A percentile compares a stretch with the other conserved stretches of the same genome.
These are phyloP conservation scores for Andrena hattorfiana DNA, from an alignment of 2,888 invertebrate species.

Conservation along the genomic window DNA sequence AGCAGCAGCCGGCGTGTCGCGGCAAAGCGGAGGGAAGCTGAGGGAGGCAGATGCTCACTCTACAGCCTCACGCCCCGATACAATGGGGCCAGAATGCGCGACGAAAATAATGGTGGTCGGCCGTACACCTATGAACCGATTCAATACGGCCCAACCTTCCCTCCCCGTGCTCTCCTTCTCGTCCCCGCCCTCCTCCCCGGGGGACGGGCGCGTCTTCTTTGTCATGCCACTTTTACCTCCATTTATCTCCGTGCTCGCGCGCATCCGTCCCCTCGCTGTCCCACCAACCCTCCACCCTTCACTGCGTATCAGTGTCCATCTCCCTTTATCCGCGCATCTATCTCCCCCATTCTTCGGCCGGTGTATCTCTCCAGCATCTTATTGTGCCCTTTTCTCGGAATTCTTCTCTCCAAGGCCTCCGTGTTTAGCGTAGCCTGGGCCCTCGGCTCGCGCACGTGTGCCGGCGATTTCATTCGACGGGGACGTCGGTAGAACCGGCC, in stretches of 20 bases:
- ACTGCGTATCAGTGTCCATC: slow-evolving; percentile 50
- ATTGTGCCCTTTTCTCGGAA: slow-evolving; percentile 48
- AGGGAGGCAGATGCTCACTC: slow-evolving; percentile 78
- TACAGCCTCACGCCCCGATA: slow-evolving; percentile 78
- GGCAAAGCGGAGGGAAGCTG: slow-evolving; percentile 27
- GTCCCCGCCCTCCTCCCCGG: slow-evolving; percentile 26
- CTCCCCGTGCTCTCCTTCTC: slow-evolving; percentile 22
- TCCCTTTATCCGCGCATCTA: slow-evolving; percentile 60
- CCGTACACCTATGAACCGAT: slow-evolving; percentile 76
- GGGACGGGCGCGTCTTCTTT: slow-evolving; percentile 56
- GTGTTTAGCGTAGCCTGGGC: slow-evolving; percentile 24
- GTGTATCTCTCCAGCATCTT: slow-evolving; percentile 45
- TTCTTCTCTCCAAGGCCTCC: slow-evolving; percentile 14
- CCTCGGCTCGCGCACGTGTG: not conserved
- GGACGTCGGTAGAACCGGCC: slow-evolving; percentile 1
- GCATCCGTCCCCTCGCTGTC: slow-evolving; percentile 47
- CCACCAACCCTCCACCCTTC: slow-evolving; percentile 31
- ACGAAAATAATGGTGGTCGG: slow-evolving; percentile 72
- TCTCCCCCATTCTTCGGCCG: slow-evolving; percentile 30
- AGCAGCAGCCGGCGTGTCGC: slow-evolving; percentile 24
- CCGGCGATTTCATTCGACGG: slow-evolving; percentile 10
- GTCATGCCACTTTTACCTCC: slow-evolving; percentile 58
- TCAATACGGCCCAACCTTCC: slow-evolving; percentile 69
- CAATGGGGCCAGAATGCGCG: slow-evolving; percentile 74
- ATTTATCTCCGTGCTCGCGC: slow-evolving; percentile 38